A percentile compares a stretch with the other conserved stretches of the same genome.
Evolutionary conservation across 1,140 invertebrate genomes (phyloP).

Genomic region (Lethocerus indicus): DNA sequence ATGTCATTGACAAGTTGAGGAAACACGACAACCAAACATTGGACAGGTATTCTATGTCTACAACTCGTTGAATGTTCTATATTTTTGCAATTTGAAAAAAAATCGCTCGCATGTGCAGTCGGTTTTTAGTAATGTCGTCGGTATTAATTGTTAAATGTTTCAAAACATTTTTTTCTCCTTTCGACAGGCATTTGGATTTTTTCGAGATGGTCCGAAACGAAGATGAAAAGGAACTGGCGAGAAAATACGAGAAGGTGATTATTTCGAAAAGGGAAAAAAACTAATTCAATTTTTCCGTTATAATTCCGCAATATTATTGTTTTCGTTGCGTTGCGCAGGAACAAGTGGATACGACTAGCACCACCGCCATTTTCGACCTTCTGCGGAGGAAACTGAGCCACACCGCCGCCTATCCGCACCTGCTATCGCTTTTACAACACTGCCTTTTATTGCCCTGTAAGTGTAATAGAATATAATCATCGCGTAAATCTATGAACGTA

Average conservation of each 20-base stretch:
- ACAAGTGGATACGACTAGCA: constrained; percentile 88
- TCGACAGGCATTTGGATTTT: constrained; percentile 63
- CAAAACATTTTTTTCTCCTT: too few species aligned
- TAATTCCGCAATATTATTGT: background rate
- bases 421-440: constrained; percentile 83
- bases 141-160: too few species aligned
- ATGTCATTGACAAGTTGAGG: constrained; percentile 83
- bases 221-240: constrained; percentile 86
- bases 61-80: background rate
- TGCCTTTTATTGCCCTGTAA: constrained; percentile 77
- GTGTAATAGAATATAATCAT: too few species aligned
- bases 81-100: background rate
- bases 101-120: background rate
- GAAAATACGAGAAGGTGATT: constrained; percentile 60
- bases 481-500: too few species aligned
- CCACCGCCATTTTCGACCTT: constrained; percentile 84
- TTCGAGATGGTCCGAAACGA: constrained; percentile 97
- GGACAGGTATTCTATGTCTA: constrained; percentile 40
- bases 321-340: constrained; percentile 30
- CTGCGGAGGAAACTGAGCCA: constrained; percentile 79
- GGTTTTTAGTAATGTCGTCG: background rate
- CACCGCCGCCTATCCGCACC: constrained; percentile 81
- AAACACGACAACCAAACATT: constrained; percentile 86
- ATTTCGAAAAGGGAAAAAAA: background rate
- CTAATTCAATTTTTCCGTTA: background rate